Conservation (phyloP, 2,113 vertebrate genomes). For the Lycaon pictus region DNA sequence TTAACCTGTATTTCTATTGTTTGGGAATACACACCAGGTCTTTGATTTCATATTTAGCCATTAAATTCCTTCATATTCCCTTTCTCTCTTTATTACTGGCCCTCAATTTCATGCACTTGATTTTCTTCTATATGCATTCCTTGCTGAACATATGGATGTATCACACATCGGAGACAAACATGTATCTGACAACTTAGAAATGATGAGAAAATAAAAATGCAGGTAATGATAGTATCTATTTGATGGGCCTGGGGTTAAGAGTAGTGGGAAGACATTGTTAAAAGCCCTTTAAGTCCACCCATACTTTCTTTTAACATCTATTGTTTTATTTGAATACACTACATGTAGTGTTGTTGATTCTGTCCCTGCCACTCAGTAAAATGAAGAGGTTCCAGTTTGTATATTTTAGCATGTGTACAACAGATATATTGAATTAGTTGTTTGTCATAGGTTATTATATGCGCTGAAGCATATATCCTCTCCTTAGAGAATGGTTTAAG, state of each 20-base stretch:
- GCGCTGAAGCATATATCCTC: background rate
- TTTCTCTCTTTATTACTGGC: slow-evolving; percentile 3
- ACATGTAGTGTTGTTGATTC: background rate
- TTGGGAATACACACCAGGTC: background rate
- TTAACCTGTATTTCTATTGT: background rate
- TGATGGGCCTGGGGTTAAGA: background rate
- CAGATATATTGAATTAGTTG: background rate
- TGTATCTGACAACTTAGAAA: background rate
- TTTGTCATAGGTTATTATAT: slow-evolving; percentile 4
- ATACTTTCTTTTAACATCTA: background rate
- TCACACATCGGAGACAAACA: background rate
- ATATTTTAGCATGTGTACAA: background rate
- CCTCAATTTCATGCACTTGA: background rate
- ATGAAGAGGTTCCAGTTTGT: background rate
- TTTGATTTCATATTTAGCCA: background rate
- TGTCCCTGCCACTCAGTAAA: background rate
- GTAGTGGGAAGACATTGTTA: background rate
- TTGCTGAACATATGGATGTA: background rate
- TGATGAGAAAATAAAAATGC: background rate
- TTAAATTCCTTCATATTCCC: background rate
- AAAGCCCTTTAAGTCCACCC: background rate
- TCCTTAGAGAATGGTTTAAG: slow-evolving; percentile 8
- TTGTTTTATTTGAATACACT: background rate
- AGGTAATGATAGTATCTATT: background rate
- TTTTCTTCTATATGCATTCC: background rate